Percentiles rank a stretch among this genome's conserved stretches.
Evolutionary conservation across 1,140 invertebrate genomes (phyloP).

Genomic region (Calosoma granatense): DNA sequence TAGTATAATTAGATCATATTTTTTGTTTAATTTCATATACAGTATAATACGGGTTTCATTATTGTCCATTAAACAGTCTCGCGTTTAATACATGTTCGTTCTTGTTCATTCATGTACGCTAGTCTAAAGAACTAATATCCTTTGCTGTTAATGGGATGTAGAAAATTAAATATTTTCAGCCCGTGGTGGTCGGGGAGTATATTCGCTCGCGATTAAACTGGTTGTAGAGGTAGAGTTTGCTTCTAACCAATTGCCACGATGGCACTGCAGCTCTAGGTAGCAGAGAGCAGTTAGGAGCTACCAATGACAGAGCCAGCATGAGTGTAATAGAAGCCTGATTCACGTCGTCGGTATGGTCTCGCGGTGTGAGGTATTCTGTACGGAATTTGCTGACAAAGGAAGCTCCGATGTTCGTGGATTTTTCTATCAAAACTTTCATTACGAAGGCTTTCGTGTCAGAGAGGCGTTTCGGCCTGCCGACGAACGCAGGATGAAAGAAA

Average conservation of each 20-base stretch:
- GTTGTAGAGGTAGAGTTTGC: no score
- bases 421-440: conserved; percentile 9
- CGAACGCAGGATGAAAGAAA: background rate
- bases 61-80: no score
- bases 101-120: background rate
- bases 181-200: background rate
- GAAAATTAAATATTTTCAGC: background rate
- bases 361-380: background rate
- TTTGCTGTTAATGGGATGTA: background rate
- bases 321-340: background rate
- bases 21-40: no score
- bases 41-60: no score
- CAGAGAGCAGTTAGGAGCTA: no score
- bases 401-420: conserved; percentile 3
- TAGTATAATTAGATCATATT: no score
- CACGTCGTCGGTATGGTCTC: background rate
- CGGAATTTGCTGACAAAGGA: conserved; percentile 5
- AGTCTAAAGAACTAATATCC: no score
- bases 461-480: background rate
- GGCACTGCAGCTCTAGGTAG: no score
- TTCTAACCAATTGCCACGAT: no score
- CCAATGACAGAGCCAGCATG: background rate
- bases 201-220: conserved; percentile 6
- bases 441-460: background rate
- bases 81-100: no score